Evolutionary conservation across 2,888 invertebrate genomes (phyloP), one percentile per base, ranked within the genome.

Genomic region (Conus canariensis): DNA sequence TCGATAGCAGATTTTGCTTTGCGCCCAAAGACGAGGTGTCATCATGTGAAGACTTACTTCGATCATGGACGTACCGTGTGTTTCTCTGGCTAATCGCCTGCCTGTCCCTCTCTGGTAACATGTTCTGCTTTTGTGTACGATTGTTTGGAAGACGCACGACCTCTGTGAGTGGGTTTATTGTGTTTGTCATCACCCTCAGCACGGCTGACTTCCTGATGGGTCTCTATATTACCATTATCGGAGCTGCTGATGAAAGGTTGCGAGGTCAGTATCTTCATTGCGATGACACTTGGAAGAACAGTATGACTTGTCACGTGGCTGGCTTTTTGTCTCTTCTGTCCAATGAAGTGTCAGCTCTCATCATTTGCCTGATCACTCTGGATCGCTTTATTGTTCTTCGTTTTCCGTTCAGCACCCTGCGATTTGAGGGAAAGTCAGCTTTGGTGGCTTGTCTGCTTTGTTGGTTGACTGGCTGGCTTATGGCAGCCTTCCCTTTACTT

Each of bases 341-440:
- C 90, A 97, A 97, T 91, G 97, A 97, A 94, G 97, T 97, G 6
- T 97, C 97, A 0, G 97, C 97, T 4, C 94, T 97, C 91, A 96
- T 97, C 88, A 96, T 97, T 19, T 97, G 97, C 0, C 93, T 97
- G 91, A 97, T 97, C 89, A 97, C 97, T 0, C 97, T 97, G 96
- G 97, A 97, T 94, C 97, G 97, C 22, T 97, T 97, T 92, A 96
- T 97, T 92, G 97, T 97, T 0, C 97, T 97, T 77, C 97, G 97
- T n/a, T 96, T 97, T 92, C 97, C 97, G 22, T 95, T 97, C 87
- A 97, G 91, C 56, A 89, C 90, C 22, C 77, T 92, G 19, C 90
- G 90, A 19, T 93, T 96, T 64, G 94, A 93, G 10, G 85, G 92
- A 16, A 92, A 92, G 30, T 92, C 90, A 10, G 94, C 95, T 7